Evolutionary conservation across 2,797 vertebrate species (phyloP).

Genomic region (Aythya fuligula): DNA sequence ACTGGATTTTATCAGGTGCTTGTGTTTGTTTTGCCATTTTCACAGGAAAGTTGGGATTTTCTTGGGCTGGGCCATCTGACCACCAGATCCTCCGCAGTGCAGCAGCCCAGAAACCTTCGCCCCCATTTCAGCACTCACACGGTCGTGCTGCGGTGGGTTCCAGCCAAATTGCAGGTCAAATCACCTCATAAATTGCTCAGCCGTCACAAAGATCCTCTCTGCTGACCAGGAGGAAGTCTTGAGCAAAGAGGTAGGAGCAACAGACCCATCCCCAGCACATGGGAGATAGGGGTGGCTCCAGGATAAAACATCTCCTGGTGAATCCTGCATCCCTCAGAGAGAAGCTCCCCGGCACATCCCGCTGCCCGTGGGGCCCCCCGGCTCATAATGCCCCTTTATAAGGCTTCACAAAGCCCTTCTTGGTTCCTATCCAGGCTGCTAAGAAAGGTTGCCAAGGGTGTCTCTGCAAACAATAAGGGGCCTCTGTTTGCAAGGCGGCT

Average conservation of each 20-base stretch:
- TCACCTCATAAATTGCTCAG: not conserved
- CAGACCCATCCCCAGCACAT: not conserved
- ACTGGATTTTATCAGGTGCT: not conserved
- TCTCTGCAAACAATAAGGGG: slow-evolving; percentile 56
- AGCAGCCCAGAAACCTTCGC: not conserved
- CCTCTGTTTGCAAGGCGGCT: slow-evolving; percentile 50
- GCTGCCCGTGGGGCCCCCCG: not conserved
- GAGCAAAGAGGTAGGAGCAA: not conserved
- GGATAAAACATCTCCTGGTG: not conserved
- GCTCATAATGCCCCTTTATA: slow-evolving; percentile 62
- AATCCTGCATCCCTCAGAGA: not conserved
- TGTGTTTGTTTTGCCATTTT: not conserved
- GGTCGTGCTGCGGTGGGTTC: not conserved
- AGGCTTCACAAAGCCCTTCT: slow-evolving; percentile 66
- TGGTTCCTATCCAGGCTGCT: slow-evolving; percentile 56
- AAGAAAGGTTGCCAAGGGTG: slow-evolving; percentile 56
- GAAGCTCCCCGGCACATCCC: not conserved
- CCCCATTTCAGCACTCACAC: not conserved
- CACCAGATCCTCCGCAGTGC: not conserved
- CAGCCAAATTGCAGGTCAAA: not conserved
- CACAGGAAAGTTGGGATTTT: not conserved
- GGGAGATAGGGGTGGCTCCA: not conserved
- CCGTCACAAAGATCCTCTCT: not conserved
- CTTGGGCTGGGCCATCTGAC: not conserved
- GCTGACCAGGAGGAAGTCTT: not conserved